Percentiles rank a stretch among this genome's conserved stretches.
Evolutionary conservation across 2,888 invertebrate species (phyloP).

Genomic region (Cyclophora punctaria): DNA sequence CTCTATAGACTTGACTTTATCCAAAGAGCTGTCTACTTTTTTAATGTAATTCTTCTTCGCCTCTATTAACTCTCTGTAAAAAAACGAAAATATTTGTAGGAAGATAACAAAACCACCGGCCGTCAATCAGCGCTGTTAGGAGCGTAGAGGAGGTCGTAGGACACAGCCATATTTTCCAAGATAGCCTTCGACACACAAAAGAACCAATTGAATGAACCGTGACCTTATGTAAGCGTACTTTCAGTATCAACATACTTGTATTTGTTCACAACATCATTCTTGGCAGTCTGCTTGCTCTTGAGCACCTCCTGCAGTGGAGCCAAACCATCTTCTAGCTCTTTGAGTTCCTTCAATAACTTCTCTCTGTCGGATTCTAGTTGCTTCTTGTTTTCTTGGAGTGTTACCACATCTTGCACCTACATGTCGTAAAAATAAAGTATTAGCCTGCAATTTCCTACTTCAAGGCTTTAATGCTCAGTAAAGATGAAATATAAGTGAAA

Average conservation of each 20-base stretch:
- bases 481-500: too few relatives aligned
- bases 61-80: constrained; percentile 52
- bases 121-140: too few relatives aligned
- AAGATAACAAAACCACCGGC: too few relatives aligned
- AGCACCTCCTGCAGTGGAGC: constrained; percentile 44
- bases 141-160: too few relatives aligned
- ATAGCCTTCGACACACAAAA: too few relatives aligned
- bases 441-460: too few relatives aligned
- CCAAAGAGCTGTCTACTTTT: constrained; percentile 53
- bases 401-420: constrained; percentile 69
- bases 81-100: background rate
- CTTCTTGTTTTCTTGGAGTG: constrained; percentile 65
- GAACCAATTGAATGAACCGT: too few relatives aligned
- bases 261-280: constrained; percentile 48
- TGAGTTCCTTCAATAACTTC: constrained; percentile 44
- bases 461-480: too few relatives aligned
- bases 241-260: constrained; percentile 37
- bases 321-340: constrained; percentile 43
- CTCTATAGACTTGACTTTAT: constrained; percentile 71
- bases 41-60: constrained; percentile 55
- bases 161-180: too few relatives aligned
- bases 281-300: constrained; percentile 48
- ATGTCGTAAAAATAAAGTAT: background rate
- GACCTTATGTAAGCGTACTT: too few relatives aligned
- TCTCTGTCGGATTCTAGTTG: constrained; percentile 58